Base-by-base conservation (phyloP, 2,113 vertebrate genomes). In the Trogon surrucura region DNA sequence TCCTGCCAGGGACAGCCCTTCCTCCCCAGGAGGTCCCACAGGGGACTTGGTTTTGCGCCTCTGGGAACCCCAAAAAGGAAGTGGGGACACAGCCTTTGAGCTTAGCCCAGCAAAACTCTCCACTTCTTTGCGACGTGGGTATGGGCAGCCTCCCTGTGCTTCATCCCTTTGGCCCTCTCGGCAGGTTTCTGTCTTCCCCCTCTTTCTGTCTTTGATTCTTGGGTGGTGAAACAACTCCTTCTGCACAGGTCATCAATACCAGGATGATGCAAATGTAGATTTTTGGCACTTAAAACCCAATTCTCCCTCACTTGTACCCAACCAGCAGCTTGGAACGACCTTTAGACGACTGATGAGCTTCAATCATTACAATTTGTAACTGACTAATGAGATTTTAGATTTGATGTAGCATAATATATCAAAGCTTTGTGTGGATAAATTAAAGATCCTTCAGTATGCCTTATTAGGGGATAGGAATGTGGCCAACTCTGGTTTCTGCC, bases 41-140 rank as follows among this genome's bases (percentile, higher is more conserved):
- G 45, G 6, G 47, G 10, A 0, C 17, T 4, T 41, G 44, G 19
- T 21, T 13, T 38, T 12, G 7, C 18, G 4, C 67, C 72, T 34
- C 44, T 57, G 73, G 20, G 51, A 16, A 5, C 17, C 5, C 29
- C 51, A 1, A 4, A 12, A 17, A 3, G 18, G 47, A 29, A 26
- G 29, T 0, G 32, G 10, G 75, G 51, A 27, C 10, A 20, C 9
- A 1, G 30, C 19, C 29, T 34, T 26, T 5, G 57, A 23, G 32
- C 54, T 56, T 14, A 11, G 3, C 19, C 23, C 47, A 12, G 10
- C 48, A 64, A 27, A 25, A 5, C 26, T 22, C 27, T 20, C 50
- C 38, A 3, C 25, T 26, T 6, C 41, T 5, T n/a, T 10, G 6
- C 0, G 0, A 5, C 3, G 3, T 3, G 13, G 9, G 19, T 5